phyloP scores from a whole-genome alignment of 2,888 invertebrate genomes.

The Callyntrura sp. region DNA sequence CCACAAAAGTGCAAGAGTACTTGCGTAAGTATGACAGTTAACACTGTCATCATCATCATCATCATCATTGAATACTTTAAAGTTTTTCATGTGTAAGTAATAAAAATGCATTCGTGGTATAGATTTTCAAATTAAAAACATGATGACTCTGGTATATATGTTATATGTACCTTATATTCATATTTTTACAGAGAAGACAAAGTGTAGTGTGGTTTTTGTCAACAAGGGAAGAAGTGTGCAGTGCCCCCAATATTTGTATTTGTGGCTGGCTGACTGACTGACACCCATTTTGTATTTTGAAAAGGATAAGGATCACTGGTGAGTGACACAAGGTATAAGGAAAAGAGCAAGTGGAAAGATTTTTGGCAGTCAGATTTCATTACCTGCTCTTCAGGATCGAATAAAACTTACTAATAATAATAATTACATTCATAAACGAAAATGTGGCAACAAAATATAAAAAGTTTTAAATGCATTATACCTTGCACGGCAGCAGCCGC shows the following conservation, averaged over 20 bases:
- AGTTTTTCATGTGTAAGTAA: background rate
- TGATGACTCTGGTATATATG: background rate
- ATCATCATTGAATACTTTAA: background rate
- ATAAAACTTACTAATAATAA: constrained; percentile 26
- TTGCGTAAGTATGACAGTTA: constrained; percentile 28
- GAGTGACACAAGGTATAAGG: constrained; percentile 62
- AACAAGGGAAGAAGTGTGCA: constrained; percentile 62
- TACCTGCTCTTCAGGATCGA: constrained; percentile 34
- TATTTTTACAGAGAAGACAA: background rate
- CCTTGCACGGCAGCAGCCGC: too few relatives aligned
- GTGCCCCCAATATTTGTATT: constrained; percentile 70
- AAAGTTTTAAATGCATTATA: background rate
- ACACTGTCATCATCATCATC: background rate
- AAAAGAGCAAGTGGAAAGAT: constrained; percentile 21
- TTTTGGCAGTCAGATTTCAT: constrained; percentile 19
- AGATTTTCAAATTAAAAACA: background rate
- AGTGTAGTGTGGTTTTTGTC: constrained; percentile 54
- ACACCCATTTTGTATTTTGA: constrained; percentile 63
- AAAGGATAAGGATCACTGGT: constrained; percentile 46
- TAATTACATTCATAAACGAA: background rate
- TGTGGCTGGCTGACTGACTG: constrained; percentile 71
- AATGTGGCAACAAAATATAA: background rate
- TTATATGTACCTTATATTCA: too few relatives aligned
- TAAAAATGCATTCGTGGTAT: background rate
- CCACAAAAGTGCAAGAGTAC: constrained; percentile 36